These are phyloP conservation scores for Rhagonycha lutea DNA, from an alignment of 2,888 invertebrate species.

Conservation along the genomic window DNA sequence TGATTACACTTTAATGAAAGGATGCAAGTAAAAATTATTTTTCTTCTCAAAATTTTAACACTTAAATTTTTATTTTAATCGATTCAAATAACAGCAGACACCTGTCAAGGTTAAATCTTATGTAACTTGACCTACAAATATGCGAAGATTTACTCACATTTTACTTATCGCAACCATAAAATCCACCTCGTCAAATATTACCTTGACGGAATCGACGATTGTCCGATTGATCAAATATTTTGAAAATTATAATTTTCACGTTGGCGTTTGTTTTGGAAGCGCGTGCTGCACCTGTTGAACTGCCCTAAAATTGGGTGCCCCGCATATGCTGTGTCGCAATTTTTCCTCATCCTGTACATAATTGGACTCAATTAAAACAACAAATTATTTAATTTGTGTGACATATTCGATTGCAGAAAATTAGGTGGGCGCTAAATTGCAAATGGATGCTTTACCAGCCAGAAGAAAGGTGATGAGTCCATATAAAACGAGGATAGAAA, in stretches of 20 bases:
- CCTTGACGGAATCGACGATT: too few relatives aligned
- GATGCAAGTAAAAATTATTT: background rate
- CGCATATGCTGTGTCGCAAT: background rate
- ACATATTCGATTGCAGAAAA: background rate
- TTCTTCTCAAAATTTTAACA: background rate
- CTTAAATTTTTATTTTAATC: background rate
- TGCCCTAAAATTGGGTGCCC: background rate
- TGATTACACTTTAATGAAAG: background rate
- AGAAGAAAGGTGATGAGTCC: background rate
- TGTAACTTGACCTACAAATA: background rate
- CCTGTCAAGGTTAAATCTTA: background rate
- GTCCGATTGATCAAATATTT: background rate
- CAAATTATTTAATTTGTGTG: background rate
- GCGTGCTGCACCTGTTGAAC: background rate
- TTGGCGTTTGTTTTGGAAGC: background rate
- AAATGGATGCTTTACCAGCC: background rate
- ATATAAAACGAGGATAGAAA: background rate
- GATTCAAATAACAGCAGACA: background rate
- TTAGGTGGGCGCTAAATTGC: background rate
- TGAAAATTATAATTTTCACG: background rate
- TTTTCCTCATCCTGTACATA: background rate
- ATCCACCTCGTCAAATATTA: background rate
- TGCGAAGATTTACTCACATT: background rate
- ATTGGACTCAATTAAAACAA: background rate
- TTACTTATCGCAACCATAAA: background rate